A percentile compares a stretch with the other conserved stretches of the same genome.
These are phyloP conservation scores for Ridgeia piscesae DNA, from an alignment of 1,140 invertebrate species.

Conservation along the genomic window DNA sequence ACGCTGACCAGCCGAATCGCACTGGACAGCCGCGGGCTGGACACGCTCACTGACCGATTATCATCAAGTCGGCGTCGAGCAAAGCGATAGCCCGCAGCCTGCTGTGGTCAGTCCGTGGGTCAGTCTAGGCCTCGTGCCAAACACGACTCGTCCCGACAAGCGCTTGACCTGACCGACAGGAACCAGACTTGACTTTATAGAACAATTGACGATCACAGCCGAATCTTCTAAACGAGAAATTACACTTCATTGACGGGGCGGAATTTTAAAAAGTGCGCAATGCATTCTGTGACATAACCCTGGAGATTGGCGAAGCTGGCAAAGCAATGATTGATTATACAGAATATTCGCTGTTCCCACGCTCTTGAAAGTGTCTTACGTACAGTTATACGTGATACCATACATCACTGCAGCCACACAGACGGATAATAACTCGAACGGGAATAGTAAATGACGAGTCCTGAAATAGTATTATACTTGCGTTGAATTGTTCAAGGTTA, in stretches of 20 bases:
- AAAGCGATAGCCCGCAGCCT: background rate
- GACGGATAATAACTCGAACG: too few species aligned
- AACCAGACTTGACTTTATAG: background rate
- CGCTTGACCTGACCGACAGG: background rate
- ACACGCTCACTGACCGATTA: background rate
- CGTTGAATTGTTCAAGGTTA: too few species aligned
- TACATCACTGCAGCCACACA: too few species aligned
- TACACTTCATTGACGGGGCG: too few species aligned
- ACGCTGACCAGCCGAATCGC: background rate
- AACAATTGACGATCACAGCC: background rate
- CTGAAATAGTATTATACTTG: too few species aligned
- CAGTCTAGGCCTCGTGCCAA: background rate
- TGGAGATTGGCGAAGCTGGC: background rate
- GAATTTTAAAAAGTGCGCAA: background rate
- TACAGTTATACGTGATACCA: background rate
- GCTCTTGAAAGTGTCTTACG: background rate
- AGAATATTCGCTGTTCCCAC: background rate
- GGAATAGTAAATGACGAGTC: too few species aligned
- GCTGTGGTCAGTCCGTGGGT: too few species aligned
- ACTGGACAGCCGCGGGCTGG: background rate
- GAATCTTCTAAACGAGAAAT: background rate
- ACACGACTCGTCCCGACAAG: background rate
- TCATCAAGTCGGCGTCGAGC: background rate
- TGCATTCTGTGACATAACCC: background rate
- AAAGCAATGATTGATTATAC: background rate